Evolutionary conservation across 2,113 vertebrate species (phyloP).

Genomic region (Podarcis cretensis): DNA sequence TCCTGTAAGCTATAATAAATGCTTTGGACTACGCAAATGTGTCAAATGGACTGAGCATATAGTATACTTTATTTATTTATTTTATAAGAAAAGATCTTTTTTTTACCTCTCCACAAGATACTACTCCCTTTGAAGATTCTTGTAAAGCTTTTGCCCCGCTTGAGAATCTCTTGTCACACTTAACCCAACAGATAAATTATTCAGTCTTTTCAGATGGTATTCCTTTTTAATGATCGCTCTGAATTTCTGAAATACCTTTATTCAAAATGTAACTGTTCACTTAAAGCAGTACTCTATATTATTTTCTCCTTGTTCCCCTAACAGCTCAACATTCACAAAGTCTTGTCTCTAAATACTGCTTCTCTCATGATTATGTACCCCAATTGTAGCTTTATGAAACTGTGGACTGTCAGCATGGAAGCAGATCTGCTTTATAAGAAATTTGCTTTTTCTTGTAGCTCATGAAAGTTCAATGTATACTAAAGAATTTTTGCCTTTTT

Average conservation of each 20-base stretch:
- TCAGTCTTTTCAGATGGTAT: not conserved
- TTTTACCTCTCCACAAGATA: not conserved
- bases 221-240: not conserved
- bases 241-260: not conserved
- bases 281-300: not conserved
- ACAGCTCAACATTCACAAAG: not conserved
- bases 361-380: not conserved
- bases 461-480: slow-evolving; percentile 34
- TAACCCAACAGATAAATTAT: not conserved
- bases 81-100: not conserved
- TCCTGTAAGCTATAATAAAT: not conserved
- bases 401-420: not conserved
- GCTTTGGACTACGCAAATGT: not conserved
- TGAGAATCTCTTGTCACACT: not conserved
- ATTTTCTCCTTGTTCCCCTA: not conserved
- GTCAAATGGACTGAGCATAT: not conserved
- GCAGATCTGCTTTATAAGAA: not conserved
- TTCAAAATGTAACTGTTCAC: not conserved
- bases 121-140: not conserved
- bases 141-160: not conserved
- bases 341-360: not conserved
- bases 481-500: slow-evolving; percentile 49
- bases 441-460: not conserved
- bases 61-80: slow-evolving; percentile 4
- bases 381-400: not conserved